phyloP scores from a whole-genome alignment of 2,888 invertebrate species.

The Carcina quercana region DNA sequence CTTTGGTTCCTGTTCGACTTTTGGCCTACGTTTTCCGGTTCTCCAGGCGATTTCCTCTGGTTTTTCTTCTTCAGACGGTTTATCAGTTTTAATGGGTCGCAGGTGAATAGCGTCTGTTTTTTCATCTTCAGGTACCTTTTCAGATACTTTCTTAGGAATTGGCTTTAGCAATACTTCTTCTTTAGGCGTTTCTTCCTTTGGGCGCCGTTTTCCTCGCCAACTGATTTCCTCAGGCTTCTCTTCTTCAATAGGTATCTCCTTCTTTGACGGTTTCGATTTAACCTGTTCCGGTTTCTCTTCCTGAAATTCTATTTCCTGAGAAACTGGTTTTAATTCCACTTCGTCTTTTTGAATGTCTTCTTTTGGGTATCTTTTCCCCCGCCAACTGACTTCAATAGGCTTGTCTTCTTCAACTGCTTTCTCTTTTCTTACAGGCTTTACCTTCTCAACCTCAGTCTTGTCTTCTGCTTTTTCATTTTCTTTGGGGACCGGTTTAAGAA shows the following conservation, averaged over 20 bases:
- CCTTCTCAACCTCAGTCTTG: constrained; percentile 44
- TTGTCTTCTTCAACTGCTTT: constrained; percentile 25
- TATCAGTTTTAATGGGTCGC: constrained; percentile 34
- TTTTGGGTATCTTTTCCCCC: constrained; percentile 20
- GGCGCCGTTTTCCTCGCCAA: constrained; percentile 22
- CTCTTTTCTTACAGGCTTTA: constrained; percentile 23
- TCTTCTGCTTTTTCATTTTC: constrained; percentile 39
- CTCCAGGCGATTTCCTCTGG: constrained; percentile 41
- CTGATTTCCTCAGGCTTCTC: constrained; percentile 38
- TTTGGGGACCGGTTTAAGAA: constrained; percentile 44
- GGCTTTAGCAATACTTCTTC: constrained; percentile 40
- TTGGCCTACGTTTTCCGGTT: constrained; percentile 36
- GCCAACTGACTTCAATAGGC: constrained; percentile 44
- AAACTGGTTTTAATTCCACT: constrained; percentile 35
- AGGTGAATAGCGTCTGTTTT: constrained; percentile 52
- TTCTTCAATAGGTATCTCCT: constrained; percentile 32
- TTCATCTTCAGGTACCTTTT: constrained; percentile 30
- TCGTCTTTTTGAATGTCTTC: constrained; percentile 34
- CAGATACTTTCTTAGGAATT: constrained; percentile 34
- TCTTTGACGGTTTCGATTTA: constrained; percentile 28
- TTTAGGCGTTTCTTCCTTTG: constrained; percentile 25
- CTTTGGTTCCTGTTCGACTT: constrained; percentile 35
- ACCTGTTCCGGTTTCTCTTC: constrained; percentile 47
- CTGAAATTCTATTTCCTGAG: constrained; percentile 26
- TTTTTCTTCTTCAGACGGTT: constrained; percentile 25